phyloP scores from a whole-genome alignment of 2,797 vertebrate species.

The Sebastes oblongus region DNA sequence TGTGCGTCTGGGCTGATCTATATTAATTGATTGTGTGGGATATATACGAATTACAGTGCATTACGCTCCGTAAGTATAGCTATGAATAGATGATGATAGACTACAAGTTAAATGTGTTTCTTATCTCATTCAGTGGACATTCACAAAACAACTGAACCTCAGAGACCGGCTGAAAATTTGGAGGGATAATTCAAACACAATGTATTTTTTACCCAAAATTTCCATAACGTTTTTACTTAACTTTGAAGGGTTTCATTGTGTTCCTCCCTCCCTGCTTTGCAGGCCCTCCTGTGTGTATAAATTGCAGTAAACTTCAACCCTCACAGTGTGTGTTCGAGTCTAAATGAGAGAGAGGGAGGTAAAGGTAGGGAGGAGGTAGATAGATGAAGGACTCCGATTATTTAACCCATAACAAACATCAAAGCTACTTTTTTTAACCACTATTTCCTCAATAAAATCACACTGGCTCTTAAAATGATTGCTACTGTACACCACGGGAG shows the following conservation, averaged over 20 bases:
- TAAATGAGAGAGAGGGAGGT: neutral
- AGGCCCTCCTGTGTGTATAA: neutral
- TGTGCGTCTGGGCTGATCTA: too few relatives aligned
- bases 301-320: neutral
- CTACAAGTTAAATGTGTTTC: neutral
- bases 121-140: neutral
- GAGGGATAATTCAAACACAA: neutral
- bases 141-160: neutral
- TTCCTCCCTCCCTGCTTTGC: neutral
- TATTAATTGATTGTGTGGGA: too few relatives aligned
- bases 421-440: conserved; percentile 38
- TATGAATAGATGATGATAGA: neutral
- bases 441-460: conserved; percentile 64
- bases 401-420: conserved; percentile 55
- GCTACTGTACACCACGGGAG: neutral
- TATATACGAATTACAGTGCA: too few relatives aligned
- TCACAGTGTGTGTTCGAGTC: neutral
- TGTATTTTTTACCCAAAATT: neutral
- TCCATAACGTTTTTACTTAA: neutral
- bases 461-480: conserved; percentile 59
- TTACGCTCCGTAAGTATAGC: too few relatives aligned
- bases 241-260: neutral
- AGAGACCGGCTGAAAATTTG: neutral
- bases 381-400: neutral
- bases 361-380: too few relatives aligned